Conservation (phyloP, 2,888 invertebrate species). For the Leptarthrus brevirostris region DNA sequence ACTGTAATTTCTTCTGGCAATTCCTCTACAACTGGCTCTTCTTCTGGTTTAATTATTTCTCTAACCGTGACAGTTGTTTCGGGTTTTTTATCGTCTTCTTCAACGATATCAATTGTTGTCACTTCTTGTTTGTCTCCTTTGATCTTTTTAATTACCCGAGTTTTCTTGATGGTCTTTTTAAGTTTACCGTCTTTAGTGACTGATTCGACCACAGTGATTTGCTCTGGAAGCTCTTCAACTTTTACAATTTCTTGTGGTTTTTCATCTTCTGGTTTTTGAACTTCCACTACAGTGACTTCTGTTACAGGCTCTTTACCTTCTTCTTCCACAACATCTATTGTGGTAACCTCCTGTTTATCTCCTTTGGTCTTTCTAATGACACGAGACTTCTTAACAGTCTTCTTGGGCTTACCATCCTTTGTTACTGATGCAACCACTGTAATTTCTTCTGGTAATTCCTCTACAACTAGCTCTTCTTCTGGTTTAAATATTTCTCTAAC, state of each 20-base stretch:
- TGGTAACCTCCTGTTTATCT: constrained; percentile 57
- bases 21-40: constrained; percentile 25
- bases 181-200: constrained; percentile 61
- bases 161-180: constrained; percentile 60
- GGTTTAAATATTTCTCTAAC: constrained; percentile 59
- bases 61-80: constrained; percentile 60
- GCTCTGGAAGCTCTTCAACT: constrained; percentile 51
- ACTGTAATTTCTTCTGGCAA: constrained; percentile 53
- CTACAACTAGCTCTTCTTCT: constrained; percentile 60
- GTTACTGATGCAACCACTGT: constrained; percentile 30
- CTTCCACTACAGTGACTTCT: constrained; percentile 56
- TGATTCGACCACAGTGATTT: constrained; percentile 64
- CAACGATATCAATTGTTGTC: constrained; percentile 59
- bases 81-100: constrained; percentile 57
- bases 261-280: constrained; percentile 38
- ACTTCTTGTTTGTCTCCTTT: constrained; percentile 61
- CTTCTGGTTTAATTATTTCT: constrained; percentile 39
- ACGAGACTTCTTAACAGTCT: constrained; percentile 58
- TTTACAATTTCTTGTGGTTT: constrained; percentile 14
- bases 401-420: constrained; percentile 57
- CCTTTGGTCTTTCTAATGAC: constrained; percentile 57
- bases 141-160: constrained; percentile 63
- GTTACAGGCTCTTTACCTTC: constrained; percentile 60
- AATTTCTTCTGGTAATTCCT: constrained; percentile 61
- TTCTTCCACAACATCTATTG: constrained; percentile 59